phyloP scores from a whole-genome alignment of 2,113 vertebrate genomes.

The Ariopsis seemanni region DNA sequence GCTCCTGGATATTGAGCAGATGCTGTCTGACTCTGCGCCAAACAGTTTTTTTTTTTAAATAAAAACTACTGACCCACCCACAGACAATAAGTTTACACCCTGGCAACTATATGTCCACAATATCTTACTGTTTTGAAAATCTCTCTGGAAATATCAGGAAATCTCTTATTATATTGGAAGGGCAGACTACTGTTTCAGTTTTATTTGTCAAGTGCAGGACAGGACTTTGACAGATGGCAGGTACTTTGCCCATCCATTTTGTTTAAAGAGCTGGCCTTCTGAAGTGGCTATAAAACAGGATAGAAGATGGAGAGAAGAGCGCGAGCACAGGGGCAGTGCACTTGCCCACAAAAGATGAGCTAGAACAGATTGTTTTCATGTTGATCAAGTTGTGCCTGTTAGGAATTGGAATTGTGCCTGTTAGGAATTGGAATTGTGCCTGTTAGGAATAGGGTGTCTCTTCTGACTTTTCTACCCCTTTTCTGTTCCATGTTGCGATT shows the following conservation, averaged over 20 bases:
- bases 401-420: not conserved
- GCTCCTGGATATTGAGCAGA: conserved; percentile 1
- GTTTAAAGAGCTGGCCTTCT: conserved; percentile 32
- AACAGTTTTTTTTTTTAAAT: not conserved
- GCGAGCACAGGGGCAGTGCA: not conserved
- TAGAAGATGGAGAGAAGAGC: not conserved
- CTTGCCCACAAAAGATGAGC: not conserved
- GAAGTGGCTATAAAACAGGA: conserved; percentile 10
- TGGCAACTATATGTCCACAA: conserved; percentile 7
- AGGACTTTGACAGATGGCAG: conserved; percentile 44
- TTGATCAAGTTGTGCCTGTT: not conserved
- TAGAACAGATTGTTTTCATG: not conserved
- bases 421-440: not conserved
- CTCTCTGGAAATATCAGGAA: conserved; percentile 39
- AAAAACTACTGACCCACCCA: not conserved
- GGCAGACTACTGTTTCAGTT: conserved; percentile 48
- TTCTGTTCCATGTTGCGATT: not conserved
- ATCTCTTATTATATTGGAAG: conserved; percentile 42
- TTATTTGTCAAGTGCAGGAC: conserved; percentile 45
- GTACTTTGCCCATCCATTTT: conserved; percentile 45
- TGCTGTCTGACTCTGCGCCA: not conserved
- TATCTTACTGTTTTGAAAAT: not conserved
- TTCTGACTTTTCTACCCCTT: not conserved
- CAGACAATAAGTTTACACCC: conserved; percentile 21
- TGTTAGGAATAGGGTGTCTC: not conserved